A percentile compares a stretch with the other conserved stretches of the same genome.
These are phyloP conservation scores for Centropus bengalensis DNA, from an alignment of 2,113 vertebrate species.

Conservation along the genomic window DNA sequence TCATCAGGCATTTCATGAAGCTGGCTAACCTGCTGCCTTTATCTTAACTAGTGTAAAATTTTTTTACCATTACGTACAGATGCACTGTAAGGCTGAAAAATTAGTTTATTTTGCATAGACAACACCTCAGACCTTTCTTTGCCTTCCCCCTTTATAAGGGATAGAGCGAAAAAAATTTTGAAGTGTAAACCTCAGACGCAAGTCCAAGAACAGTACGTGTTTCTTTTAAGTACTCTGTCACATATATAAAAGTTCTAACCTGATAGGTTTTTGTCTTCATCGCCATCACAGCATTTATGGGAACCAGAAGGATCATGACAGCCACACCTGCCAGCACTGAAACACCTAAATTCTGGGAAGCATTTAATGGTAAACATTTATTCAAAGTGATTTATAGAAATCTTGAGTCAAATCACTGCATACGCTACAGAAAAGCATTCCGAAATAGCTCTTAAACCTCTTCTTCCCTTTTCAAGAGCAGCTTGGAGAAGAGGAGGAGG, in stretches of 20 bases:
- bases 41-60: not conserved
- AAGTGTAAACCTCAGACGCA: not conserved
- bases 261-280: slow-evolving; percentile 98
- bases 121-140: not conserved
- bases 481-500: not conserved
- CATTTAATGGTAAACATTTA: not conserved
- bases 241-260: slow-evolving; percentile 68
- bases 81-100: not conserved
- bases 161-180: not conserved
- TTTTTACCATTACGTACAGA: not conserved
- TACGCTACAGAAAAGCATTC: not conserved
- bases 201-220: not conserved
- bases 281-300: slow-evolving; percentile 92
- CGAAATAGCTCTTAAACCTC: not conserved
- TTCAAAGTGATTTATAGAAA: not conserved
- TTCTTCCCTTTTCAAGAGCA: not conserved
- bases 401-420: not conserved
- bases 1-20: not conserved
- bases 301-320: slow-evolving; percentile 96
- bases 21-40: not conserved
- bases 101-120: not conserved
- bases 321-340: slow-evolving; percentile 92
- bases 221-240: not conserved
- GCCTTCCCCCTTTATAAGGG: not conserved
- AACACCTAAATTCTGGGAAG: slow-evolving; percentile 88